phyloP scores from a whole-genome alignment of 2,888 invertebrate species.

The Syrista parreyssii region DNA sequence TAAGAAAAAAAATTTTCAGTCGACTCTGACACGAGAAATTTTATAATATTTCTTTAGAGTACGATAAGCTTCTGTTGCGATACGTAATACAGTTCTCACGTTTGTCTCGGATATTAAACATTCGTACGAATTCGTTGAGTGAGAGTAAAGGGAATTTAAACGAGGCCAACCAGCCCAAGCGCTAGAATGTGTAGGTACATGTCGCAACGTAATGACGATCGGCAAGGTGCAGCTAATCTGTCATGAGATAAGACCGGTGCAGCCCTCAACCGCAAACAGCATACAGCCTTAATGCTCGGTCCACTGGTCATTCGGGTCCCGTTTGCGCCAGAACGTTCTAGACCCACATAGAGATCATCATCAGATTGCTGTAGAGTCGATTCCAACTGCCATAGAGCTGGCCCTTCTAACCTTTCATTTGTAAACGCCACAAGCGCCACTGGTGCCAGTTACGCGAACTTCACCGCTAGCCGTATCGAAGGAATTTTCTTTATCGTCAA shows the following conservation, averaged over 20 bases:
- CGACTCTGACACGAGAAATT: accelerated
- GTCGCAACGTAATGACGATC: not conserved
- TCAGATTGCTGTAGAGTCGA: not conserved
- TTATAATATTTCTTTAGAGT: not conserved
- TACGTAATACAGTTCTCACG: not conserved
- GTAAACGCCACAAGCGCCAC: not conserved
- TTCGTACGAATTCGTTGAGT: not conserved
- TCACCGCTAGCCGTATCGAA: not conserved
- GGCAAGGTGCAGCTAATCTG: not conserved
- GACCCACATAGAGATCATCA: not conserved
- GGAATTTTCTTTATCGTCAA: not conserved
- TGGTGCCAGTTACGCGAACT: not conserved
- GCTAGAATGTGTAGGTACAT: not conserved
- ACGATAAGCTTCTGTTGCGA: not conserved
- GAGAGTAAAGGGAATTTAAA: not conserved
- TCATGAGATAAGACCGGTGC: not conserved
- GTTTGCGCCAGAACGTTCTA: not conserved
- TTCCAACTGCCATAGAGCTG: not conserved
- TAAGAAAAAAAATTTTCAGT: not conserved
- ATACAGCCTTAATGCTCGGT: slow-evolving; percentile 1
- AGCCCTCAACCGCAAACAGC: not conserved
- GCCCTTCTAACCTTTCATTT: not conserved
- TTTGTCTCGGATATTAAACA: not conserved
- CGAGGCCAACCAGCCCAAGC: not conserved
- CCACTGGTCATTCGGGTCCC: slow-evolving; percentile 4